Conservation (phyloP, 2,113 vertebrate genomes). For the Seriola aureovittata region DNA sequence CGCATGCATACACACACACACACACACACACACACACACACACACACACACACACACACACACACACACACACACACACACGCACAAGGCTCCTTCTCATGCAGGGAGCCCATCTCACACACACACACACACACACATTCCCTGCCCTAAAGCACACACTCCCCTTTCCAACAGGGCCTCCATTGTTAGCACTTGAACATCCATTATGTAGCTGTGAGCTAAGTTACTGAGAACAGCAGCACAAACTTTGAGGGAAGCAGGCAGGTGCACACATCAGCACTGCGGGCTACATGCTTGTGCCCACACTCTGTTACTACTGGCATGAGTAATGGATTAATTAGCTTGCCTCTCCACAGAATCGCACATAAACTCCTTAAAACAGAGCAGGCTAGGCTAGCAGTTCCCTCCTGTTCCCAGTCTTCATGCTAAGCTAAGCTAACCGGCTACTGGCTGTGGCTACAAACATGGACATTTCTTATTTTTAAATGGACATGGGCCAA, state of each 20-base stretch:
- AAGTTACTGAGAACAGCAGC: background rate
- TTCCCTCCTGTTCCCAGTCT: background rate
- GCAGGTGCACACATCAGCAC: constrained; percentile 52
- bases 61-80: constrained; percentile 19
- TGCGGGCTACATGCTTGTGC: background rate
- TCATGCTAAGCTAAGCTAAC: background rate
- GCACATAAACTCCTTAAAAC: background rate
- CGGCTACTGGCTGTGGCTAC: background rate
- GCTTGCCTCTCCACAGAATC: background rate
- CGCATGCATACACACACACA: constrained; percentile 11
- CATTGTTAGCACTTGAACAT: constrained; percentile 29
- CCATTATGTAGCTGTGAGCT: constrained; percentile 36
- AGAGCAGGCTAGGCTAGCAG: background rate
- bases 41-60: constrained; percentile 5
- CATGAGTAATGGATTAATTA: background rate
- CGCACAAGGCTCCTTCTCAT: background rate
- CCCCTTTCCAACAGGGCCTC: constrained; percentile 40
- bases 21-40: constrained; percentile 17
- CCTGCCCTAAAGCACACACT: constrained; percentile 38
- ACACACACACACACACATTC: constrained; percentile 24
- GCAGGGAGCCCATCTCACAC: background rate
- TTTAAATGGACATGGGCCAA: background rate
- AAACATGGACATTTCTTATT: background rate
- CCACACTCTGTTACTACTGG: background rate
- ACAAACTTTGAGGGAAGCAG: background rate